Evolutionary conservation across 2,888 invertebrate genomes (phyloP), one percentile per base, ranked within the genome.

Genomic region (Xanthia togata): DNA sequence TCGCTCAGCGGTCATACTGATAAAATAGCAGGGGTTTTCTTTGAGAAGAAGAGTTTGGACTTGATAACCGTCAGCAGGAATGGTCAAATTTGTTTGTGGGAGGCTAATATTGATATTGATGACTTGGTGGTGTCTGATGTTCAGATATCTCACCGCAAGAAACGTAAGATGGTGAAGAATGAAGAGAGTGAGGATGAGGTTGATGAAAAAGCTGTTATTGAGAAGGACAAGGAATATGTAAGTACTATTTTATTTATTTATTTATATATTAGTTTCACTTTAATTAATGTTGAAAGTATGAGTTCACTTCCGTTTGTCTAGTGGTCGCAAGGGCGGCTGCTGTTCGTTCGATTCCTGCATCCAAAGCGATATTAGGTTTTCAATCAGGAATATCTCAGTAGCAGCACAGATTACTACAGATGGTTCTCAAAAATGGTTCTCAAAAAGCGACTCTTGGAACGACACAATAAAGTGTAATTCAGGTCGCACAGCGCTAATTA

Each of bases 81-180:
- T 94, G 99, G 99, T 0, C 98, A 98, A 87, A 94, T 98, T 8
- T 98, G 98, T 91, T 89, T 98, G 63, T 99, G 99, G 99, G 98
- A 98, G 90, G 98, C 98, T 86, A 98, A 97, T 87, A 95, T 98
- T 71, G 97, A 98, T 77, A 97, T 98, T 0, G 97, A 97, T 70
- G 98, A 98, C 73, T 95, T 99, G 65, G 94, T 97, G 26, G 96
- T 95, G 11, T 96, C 96, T 0, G 95, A 93, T 41, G 94, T 95
- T 59, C 97, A 97, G 84, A 96, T 97, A 63, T 95, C 92, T 0
- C 97, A 97, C 83, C 96, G 93, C 85, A 97, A 96, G 87, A 94
- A 93, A 90, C 94, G 93, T 80, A 96, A 93, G 80, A 31, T 95
- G 41, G 90, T 91, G 53, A 93, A 94, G 55, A 91, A 94, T 11